These are phyloP conservation scores for Manduca sexta DNA, from an alignment of 1,140 invertebrate species.

Conservation along the genomic window DNA sequence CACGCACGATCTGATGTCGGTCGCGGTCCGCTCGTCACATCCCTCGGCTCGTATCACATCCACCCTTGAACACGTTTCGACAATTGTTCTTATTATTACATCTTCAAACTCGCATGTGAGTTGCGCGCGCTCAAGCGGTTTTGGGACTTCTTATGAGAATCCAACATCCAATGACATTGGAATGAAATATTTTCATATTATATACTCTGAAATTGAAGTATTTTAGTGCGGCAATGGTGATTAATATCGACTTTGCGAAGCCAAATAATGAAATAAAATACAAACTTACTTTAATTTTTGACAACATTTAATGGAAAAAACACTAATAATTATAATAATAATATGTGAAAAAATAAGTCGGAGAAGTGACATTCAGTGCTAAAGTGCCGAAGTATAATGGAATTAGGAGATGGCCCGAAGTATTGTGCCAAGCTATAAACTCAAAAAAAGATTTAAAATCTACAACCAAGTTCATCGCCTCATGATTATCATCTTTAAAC, in stretches of 20 bases:
- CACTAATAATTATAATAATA: constrained; percentile 1
- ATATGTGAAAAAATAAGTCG: constrained; percentile 8
- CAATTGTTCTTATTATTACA: constrained; percentile 51
- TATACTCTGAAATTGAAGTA: constrained; percentile 1
- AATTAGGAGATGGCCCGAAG: constrained; percentile 14
- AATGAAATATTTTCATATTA: constrained; percentile 2
- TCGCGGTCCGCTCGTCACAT: constrained; percentile 49
- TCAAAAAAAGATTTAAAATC: constrained; percentile 8
- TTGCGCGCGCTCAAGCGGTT: constrained; percentile 24
- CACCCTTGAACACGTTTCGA: constrained; percentile 61
- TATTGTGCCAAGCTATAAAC: constrained; percentile 17
- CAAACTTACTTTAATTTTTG: too few species aligned
- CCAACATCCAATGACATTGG: constrained; percentile 14
- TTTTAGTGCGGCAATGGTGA: constrained; percentile 15
- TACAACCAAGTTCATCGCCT: too few species aligned
- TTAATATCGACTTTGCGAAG: too few species aligned
- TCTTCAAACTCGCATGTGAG: constrained; percentile 30
- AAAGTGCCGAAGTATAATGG: constrained; percentile 27
- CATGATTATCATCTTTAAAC: too few species aligned
- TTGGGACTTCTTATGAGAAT: constrained; percentile 33
- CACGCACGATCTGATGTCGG: constrained; percentile 44
- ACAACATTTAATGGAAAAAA: too few species aligned
- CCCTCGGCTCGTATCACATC: constrained; percentile 51
- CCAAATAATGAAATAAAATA: neutral
- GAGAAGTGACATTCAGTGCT: constrained; percentile 44